Evolutionary conservation across 1,140 invertebrate species (phyloP).

Genomic region (Gonioctena quinquepunctata): DNA sequence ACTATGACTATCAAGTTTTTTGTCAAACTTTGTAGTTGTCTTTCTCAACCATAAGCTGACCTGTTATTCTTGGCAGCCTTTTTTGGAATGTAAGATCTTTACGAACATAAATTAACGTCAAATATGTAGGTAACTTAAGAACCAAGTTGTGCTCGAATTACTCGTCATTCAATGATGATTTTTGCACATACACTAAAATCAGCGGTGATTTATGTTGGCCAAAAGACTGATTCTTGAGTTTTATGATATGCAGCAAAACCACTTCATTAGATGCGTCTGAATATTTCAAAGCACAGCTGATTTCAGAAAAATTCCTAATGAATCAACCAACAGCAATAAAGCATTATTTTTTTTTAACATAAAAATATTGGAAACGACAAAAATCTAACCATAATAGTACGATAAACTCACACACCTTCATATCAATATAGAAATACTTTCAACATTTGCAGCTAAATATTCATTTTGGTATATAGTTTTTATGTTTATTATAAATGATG

Average conservation of each 20-base stretch:
- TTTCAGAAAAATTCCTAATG: neutral
- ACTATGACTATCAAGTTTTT: constrained; percentile 3
- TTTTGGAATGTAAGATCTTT: constrained; percentile 27
- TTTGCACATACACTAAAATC: neutral
- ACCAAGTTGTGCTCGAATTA: neutral
- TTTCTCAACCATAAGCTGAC: constrained; percentile 1
- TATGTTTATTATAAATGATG: constrained; percentile 52
- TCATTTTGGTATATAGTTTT: constrained; percentile 46
- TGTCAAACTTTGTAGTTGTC: neutral
- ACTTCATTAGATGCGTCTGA: too few species aligned
- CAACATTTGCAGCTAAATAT: constrained; percentile 50
- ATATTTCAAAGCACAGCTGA: neutral
- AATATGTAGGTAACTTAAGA: too few species aligned
- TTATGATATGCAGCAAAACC: too few species aligned
- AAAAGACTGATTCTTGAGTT: too few species aligned
- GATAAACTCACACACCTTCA: constrained; percentile 48
- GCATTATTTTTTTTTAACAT: constrained; percentile 30
- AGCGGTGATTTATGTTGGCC: neutral
- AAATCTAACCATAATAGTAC: constrained; percentile 47
- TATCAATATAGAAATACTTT: constrained; percentile 34
- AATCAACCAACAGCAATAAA: constrained; percentile 42
- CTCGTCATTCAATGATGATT: neutral
- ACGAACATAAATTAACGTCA: too few species aligned
- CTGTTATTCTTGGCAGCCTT: constrained; percentile 5
- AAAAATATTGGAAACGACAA: constrained; percentile 35